Evolutionary conservation across 2,888 invertebrate species (phyloP), one percentile per base, ranked within the genome.

Genomic region (Agrotis ipsilon): DNA sequence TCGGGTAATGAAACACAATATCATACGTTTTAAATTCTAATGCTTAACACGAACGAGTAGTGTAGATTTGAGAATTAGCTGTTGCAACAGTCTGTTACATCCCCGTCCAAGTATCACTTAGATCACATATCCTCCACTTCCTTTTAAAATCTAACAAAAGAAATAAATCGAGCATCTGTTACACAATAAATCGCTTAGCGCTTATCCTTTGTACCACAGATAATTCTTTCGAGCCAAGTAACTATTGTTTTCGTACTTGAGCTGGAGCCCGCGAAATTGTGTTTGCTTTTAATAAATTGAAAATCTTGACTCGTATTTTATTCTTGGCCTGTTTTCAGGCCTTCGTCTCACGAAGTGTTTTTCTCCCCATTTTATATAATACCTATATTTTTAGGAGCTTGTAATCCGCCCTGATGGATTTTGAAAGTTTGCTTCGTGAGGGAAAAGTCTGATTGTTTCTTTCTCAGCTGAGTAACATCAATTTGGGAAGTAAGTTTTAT

Each of bases 221-320:
- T 78, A 85, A 78, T 85, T 83, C 85, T 81, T 83, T 80, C 77
- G 75, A 87, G 78, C 75, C 78, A 84, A 86, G 82, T 83, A 88
- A 87, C 90, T 88, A 89, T 89, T 89, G 89, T 90, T 90, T 90
- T 87, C 86, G 69, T 84, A 82, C 85, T 80, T 83, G 82, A 86
- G 85, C 82, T 79, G 70, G 68, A 84, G 81, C 86, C 88, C 74
- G 84, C 86, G 79, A 90, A 90, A 90, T 91, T 91, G 89, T 90
- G 89, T 91, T 91, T 91, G 88, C 88, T 86, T 92, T 91, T 93
- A 91, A 92, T 92, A 93, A 92, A 94, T 92, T 92, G 91, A 91
- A 92, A 93, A 91, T 91, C 89, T 90, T 88, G 83, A 87, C 88
- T 86, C 85, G 82, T 88, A 86, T 87, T 88, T 84, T 83, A 82